Evolutionary conservation across 2,797 vertebrate genomes (phyloP), one percentile per base, ranked within the genome.

Genomic region (Miopithecus talapoin): DNA sequence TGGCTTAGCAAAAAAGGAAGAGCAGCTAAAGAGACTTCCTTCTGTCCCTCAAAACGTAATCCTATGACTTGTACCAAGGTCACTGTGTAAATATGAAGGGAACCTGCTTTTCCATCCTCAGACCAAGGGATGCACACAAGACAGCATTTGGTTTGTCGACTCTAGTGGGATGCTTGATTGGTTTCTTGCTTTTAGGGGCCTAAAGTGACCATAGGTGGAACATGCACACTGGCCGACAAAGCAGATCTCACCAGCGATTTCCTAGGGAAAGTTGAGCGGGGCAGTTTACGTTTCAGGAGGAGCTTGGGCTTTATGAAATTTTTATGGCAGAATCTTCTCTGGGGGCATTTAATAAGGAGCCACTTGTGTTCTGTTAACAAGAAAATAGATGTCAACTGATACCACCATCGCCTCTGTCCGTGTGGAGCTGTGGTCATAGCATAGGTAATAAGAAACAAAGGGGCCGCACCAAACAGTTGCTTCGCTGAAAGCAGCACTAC

Each of bases 301-400:
- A 48, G 36, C 78, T 87, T 36, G 81, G 95, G n/a, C 94, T 96
- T 61, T 43, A 26, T 1, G 89, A 91, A 61, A 41, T 80, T 41
- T 76, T 97, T 95, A 61, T 46, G 57, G 79, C 48, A 33, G 81
- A 19, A 57, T 92, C 88, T 30, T 57, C 96, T 98, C 68, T 83
- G 55, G 76, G 70, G 64, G 59, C 22, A 46, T 4, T 13, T 92
- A 39, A 5, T 79, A 94, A 95, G 91, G 36, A 95, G 94, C 16
- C 5, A 13, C 72, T 68, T 85, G 91, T 48, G 74, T 97, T 96
- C 74, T 91, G 28, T 96, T 61, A 55, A 83, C 88, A 83, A 57
- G 64, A 70, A 89, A 74, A 46, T 46, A 28, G 17, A 24, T 28
- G 46, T 26, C 64, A 74, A 19, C 72, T 12, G 94, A 39, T 46